Conservation (phyloP, 2,888 invertebrate species). For the Emmelina monodactyla region DNA sequence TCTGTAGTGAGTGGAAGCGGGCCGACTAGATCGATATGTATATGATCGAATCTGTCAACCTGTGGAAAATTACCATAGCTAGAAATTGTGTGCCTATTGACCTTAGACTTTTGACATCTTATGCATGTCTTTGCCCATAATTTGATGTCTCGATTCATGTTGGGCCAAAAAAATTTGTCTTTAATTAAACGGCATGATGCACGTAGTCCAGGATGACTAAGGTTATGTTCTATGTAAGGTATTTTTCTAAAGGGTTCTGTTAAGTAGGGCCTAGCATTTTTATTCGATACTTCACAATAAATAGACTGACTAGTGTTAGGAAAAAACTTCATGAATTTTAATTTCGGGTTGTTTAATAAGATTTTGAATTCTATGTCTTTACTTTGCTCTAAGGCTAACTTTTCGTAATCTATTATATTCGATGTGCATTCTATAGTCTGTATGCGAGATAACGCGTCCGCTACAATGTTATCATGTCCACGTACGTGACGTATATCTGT, state of each 20-base stretch:
- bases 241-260: not conserved
- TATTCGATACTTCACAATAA: conserved; percentile 7
- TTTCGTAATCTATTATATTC: conserved; percentile 5
- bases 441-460: conserved; percentile 10
- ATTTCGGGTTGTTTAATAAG: not conserved
- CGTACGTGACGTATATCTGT: no score
- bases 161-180: not conserved
- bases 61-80: no score
- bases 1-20: no score
- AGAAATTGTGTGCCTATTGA: not conserved
- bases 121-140: not conserved
- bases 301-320: not conserved
- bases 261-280: no score
- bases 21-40: no score
- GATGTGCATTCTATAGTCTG: conserved; percentile 6
- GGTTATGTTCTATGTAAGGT: no score
- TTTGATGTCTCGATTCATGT: not conserved
- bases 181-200: not conserved
- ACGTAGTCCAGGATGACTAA: no score
- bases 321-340: not conserved
- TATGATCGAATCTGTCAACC: no score
- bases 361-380: conserved; percentile 3
- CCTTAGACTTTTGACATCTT: not conserved
- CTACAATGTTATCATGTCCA: no score
- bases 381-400: conserved; percentile 3